Percentiles rank a stretch among this genome's conserved stretches.
Evolutionary conservation across 2,888 invertebrate species (phyloP).

Genomic region (Euzetes globulus): DNA sequence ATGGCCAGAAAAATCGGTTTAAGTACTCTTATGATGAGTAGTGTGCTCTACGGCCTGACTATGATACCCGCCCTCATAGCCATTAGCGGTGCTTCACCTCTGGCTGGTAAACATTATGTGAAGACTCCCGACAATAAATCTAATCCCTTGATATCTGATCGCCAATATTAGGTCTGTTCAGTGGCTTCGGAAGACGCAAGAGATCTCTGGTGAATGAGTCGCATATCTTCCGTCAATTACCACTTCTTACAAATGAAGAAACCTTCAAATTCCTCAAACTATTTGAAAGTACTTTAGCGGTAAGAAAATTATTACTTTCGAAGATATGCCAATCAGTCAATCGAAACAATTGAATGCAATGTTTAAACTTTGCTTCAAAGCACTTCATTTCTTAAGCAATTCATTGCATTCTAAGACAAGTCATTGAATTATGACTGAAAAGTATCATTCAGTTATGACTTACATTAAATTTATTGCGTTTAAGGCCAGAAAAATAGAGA

Average conservation of each 20-base stretch:
- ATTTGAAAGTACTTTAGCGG: constrained; percentile 34
- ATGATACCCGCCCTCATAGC: constrained; percentile 31
- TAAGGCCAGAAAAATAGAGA: constrained; percentile 30
- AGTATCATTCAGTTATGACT: no score
- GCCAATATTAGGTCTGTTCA: constrained; percentile 15
- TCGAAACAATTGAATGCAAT: constrained; percentile 8
- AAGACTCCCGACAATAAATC: neutral
- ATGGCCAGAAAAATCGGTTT: constrained; percentile 34
- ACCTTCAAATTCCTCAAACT: constrained; percentile 33
- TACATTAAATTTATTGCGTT: no score
- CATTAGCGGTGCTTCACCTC: constrained; percentile 2
- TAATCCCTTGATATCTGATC: neutral
- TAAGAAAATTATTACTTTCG: constrained; percentile 4
- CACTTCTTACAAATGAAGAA: constrained; percentile 34
- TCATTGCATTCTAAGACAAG: no score
- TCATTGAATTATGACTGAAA: no score
- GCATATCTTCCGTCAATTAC: constrained; percentile 27
- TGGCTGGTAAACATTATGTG: constrained; percentile 19
- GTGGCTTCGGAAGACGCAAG: constrained; percentile 20
- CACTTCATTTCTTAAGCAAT: no score
- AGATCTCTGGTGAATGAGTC: constrained; percentile 33
- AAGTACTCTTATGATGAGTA: constrained; percentile 33
- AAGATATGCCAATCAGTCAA: no score
- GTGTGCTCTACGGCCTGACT: constrained; percentile 30
- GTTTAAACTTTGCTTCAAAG: no score